These are phyloP conservation scores for Netta rufina DNA, from an alignment of 2,797 vertebrate species.

Conservation along the genomic window DNA sequence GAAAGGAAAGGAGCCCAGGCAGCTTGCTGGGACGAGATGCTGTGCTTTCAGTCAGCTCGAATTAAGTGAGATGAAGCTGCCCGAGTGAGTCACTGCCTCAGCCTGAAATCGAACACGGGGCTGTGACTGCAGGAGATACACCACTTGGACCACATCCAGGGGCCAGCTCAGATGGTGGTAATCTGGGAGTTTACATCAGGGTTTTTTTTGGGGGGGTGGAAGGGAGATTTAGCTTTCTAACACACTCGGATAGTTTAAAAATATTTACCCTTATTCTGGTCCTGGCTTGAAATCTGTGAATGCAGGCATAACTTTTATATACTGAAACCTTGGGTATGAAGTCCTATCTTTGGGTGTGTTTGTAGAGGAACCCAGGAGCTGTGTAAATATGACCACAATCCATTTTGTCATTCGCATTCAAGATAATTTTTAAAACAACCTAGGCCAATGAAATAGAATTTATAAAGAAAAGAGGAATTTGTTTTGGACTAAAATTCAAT, in stretches of 20 bases:
- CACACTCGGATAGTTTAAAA: not conserved
- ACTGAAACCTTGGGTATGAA: not conserved
- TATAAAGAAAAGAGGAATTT: not conserved
- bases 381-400: not conserved
- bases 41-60: not conserved
- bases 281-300: not conserved
- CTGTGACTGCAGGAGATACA: not conserved
- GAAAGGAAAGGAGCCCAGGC: not conserved
- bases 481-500: not conserved
- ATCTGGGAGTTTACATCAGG: not conserved
- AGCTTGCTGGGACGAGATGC: fast-evolving
- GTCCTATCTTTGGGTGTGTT: not conserved
- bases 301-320: not conserved
- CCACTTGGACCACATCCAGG: not conserved
- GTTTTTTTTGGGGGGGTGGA: fast-evolving
- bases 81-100: not conserved
- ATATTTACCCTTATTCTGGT: not conserved
- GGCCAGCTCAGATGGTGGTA: not conserved
- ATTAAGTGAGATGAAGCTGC: not conserved
- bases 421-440: not conserved
- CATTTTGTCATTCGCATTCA: not conserved
- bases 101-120: not conserved
- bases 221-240: not conserved
- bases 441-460: not conserved
- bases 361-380: not conserved